A percentile compares a stretch with the other conserved stretches of the same genome.
These are phyloP conservation scores for Venustaconcha ellipsiformis DNA, from an alignment of 1,140 invertebrate species.

Conservation along the genomic window DNA sequence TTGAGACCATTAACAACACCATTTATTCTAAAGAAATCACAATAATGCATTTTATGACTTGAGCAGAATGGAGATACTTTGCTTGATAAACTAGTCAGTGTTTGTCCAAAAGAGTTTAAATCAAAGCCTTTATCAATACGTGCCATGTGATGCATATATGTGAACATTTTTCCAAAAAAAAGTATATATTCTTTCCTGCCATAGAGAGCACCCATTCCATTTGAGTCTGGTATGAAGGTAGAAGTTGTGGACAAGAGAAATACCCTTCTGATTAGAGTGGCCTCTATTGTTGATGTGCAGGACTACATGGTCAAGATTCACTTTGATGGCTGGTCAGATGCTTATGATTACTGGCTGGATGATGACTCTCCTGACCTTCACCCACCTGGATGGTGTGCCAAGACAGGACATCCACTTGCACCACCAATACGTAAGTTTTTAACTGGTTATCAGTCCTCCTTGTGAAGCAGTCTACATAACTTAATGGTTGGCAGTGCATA, in stretches of 20 bases:
- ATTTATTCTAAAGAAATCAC: too few relatives aligned
- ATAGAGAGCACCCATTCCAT: slow-evolving; percentile 67
- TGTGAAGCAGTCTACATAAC: too few relatives aligned
- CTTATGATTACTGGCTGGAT: slow-evolving; percentile 87
- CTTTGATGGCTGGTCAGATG: slow-evolving; percentile 91
- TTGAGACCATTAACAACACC: too few relatives aligned
- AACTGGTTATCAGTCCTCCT: neutral
- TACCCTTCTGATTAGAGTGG: slow-evolving; percentile 85
- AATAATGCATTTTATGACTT: too few relatives aligned
- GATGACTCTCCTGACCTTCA: slow-evolving; percentile 65
- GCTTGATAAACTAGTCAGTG: too few relatives aligned
- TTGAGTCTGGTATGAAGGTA: slow-evolving; percentile 62
- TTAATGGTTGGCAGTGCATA: too few relatives aligned
- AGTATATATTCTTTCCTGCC: too few relatives aligned
- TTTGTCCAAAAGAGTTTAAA: too few relatives aligned
- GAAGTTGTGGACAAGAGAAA: slow-evolving; percentile 74
- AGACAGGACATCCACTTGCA: slow-evolving; percentile 84
- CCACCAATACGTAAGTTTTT: slow-evolving; percentile 31
- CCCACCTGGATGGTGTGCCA: slow-evolving; percentile 71
- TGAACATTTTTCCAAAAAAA: too few relatives aligned
- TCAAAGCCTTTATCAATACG: too few relatives aligned
- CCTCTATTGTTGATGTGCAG: slow-evolving; percentile 84
- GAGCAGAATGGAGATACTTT: too few relatives aligned
- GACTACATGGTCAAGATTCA: slow-evolving; percentile 86
- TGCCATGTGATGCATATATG: too few relatives aligned